Evolutionary conservation across 2,888 invertebrate species (phyloP).

Genomic region (Phymatocera aterrima): DNA sequence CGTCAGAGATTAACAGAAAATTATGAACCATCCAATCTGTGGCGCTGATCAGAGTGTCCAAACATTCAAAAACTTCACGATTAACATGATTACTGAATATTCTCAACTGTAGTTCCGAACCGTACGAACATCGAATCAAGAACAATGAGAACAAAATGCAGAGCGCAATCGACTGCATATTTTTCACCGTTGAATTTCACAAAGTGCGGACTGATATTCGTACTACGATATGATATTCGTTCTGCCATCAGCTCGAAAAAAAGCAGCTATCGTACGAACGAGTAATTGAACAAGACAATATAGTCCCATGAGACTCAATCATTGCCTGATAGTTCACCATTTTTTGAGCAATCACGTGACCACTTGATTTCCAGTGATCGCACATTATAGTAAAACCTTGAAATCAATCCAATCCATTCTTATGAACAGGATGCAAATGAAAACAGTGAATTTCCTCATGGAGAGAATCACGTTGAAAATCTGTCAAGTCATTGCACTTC

Average conservation of each 20-base stretch:
- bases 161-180: neutral
- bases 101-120: neutral
- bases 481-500: no score
- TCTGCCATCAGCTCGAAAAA: neutral
- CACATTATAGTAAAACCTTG: no score
- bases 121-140: neutral
- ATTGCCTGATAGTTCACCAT: neutral
- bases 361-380: neutral
- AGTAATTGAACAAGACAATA: neutral
- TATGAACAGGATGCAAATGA: no score
- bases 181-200: neutral
- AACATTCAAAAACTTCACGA: neutral
- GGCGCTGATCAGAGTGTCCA: neutral
- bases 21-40: neutral
- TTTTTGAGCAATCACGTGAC: neutral
- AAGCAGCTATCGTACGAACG: neutral
- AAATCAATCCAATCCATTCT: no score
- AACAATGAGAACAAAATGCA: neutral
- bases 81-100: neutral
- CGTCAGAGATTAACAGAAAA: conserved; percentile 15
- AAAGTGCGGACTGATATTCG: neutral
- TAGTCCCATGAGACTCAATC: neutral
- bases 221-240: neutral
- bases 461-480: no score
- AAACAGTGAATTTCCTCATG: no score